Evolutionary conservation across 2,888 invertebrate genomes (phyloP), one percentile per base, ranked within the genome.

Genomic region (Orgyia antiqua): DNA sequence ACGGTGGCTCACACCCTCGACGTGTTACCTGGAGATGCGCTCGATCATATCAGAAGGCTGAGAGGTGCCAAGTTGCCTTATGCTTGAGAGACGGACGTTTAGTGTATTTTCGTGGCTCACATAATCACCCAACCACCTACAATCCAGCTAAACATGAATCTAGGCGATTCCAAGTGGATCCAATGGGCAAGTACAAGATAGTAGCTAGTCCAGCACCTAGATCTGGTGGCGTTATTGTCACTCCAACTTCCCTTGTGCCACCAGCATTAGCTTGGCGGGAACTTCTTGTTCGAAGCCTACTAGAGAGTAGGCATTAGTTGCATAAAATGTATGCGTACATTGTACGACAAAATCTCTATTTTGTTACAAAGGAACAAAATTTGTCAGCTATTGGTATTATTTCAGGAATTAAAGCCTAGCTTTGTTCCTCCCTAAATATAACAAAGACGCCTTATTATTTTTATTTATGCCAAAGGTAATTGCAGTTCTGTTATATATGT

Each of bases 201-300:
- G 79, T 84, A 36, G 65, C 69, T 26, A 68, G 68, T 33, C 55
- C 63, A 27, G 58, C 65, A 19, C 61, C 70, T 1, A 63, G 68
- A 18, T 39, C 55, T 21, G 35, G 45, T 36, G 54, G 31, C 18
- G 49, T 39, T 34, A 42, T 47, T 33, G 58, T 57, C 11, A 50
- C 67, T 24, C 63, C 68, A n/a, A 55, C 60, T 34, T 61, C 66
- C 2, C 54, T 68, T 9, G 67, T 65, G 52, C 70, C 78, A 4
- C 62, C 71, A 36, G 66, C 74, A 19, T 79, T 84, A 84, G 84
- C 83, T 78, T 84, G 84, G 84, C 84, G 84, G 82, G 84, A 84
- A 83, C 84, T 84, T 79, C 80, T 84, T 21, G 76, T 84, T 43
- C 80, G 83, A 60, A 83, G 82, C 41, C 64, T 84, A 43, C 72